These are phyloP conservation scores for Sternarchorhynchus goeldii DNA, from an alignment of 2,797 vertebrate species.

Conservation along the genomic window DNA sequence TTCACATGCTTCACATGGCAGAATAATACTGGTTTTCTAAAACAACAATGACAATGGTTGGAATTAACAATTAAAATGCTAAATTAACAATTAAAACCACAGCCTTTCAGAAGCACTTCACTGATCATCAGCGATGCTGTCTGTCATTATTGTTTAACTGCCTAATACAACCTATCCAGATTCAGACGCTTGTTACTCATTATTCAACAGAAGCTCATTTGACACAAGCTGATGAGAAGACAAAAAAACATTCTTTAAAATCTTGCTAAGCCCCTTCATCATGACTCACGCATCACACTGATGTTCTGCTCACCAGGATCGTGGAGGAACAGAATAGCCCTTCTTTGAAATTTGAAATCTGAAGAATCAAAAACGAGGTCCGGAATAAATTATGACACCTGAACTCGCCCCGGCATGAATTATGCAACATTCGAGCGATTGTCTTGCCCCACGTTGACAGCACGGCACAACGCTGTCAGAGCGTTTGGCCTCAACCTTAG, in stretches of 20 bases:
- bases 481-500: conserved; percentile 47
- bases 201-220: conserved; percentile 16
- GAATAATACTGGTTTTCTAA: neutral
- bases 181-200: conserved; percentile 2
- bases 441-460: conserved; percentile 17
- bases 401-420: conserved; percentile 31
- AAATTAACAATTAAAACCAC: neutral
- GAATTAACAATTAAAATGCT: too few species aligned
- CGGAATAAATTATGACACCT: conserved; percentile 17
- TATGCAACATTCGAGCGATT: conserved; percentile 35
- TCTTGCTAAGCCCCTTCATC: neutral
- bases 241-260: neutral
- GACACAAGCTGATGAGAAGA: neutral
- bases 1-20: neutral
- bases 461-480: conserved; percentile 26
- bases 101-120: neutral
- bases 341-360: conserved; percentile 19
- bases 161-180: neutral
- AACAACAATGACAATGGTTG: too few species aligned
- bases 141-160: neutral
- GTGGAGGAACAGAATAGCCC: neutral
- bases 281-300: neutral
- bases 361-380: neutral
- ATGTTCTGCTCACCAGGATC: neutral
- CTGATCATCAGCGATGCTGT: conserved; percentile 6